Percentiles rank a stretch among this genome's conserved stretches.
These are phyloP conservation scores for Marmota monax DNA, from an alignment of 2,113 vertebrate genomes.

Conservation along the genomic window DNA sequence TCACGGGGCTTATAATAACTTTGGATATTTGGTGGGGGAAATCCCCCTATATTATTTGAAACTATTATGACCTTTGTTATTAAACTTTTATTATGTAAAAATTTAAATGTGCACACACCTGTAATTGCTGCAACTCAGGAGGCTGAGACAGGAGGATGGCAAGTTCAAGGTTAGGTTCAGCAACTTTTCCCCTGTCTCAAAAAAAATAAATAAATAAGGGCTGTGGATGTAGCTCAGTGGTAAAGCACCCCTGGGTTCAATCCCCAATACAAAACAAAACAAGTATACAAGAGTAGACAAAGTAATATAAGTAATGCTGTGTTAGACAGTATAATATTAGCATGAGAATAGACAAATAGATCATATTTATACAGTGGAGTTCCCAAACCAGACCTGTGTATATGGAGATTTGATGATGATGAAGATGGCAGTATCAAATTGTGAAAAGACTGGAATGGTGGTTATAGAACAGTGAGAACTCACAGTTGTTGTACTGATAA, in stretches of 20 bases:
- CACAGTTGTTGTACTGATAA: too few relatives aligned
- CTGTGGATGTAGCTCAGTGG: too few relatives aligned
- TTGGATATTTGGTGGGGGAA: not conserved
- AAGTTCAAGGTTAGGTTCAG: too few relatives aligned
- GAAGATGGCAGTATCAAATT: not conserved
- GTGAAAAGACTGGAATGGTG: not conserved
- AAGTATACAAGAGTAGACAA: not conserved
- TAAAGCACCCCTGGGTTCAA: too few relatives aligned
- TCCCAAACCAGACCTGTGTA: not conserved
- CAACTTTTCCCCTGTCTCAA: too few relatives aligned
- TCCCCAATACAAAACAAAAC: not conserved
- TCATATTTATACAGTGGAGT: not conserved
- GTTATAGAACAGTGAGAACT: not conserved
- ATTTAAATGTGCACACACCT: not conserved
- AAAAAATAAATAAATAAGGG: too few relatives aligned
- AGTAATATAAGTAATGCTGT: not conserved
- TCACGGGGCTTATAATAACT: not conserved
- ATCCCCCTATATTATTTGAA: not conserved
- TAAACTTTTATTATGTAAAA: not conserved
- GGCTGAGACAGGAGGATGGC: too few relatives aligned
- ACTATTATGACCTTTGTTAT: not conserved
- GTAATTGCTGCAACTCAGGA: too few relatives aligned
- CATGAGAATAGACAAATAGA: not conserved
- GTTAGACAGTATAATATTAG: not conserved
- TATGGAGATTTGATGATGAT: not conserved